Evolutionary conservation across 2,888 invertebrate genomes (phyloP), one percentile per base, ranked within the genome.

Genomic region (Lordiphosa fenestrarum): DNA sequence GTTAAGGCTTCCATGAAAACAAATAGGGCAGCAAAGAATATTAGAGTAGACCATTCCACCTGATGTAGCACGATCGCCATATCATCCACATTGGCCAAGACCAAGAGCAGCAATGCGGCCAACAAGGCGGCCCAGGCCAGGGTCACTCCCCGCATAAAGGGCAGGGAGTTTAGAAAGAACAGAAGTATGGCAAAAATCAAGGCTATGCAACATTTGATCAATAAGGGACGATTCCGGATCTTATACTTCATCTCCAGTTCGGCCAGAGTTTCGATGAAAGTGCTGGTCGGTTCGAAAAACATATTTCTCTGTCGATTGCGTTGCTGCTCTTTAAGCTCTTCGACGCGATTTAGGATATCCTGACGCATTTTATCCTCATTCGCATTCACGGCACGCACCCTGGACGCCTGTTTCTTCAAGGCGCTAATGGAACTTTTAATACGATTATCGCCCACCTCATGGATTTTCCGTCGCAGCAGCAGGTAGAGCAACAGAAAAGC

Each of bases 1-100:
- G 94, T 91, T 5, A 97, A 90, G 0, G 95, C 95, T 94, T 96
- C 96, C 95, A 97, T 97, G 2, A 97, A 90, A n/a, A 96, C 94
- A 77, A 97, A 97, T 0, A 97, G 90, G 0, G 95, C 94, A 0
- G 95, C 95, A 76, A 97, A 97, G 90, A 97, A 97, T 36, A 97
- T 89, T 1, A 97, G 90, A 0, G 97, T 97, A 1, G 95, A 94
- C 97, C 97, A 97, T 87, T 97, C 97, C 0, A 97, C 94, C 53
- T 95, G 91, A 0, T 94, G 93, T 55, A 97, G 90, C 15, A 97
- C 92, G 0, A 94, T 93, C 80, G 96, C 96, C 75, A 97, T 89
- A 84, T 96, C 95, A 12, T 93, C 92, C 2, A 91, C 90, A 83
- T 96, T 95, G 0, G 95, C 93, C 46, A 97, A 86, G 0, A 96